phyloP scores from a whole-genome alignment of 2,797 vertebrate species.

The Eulemur albifrons region DNA sequence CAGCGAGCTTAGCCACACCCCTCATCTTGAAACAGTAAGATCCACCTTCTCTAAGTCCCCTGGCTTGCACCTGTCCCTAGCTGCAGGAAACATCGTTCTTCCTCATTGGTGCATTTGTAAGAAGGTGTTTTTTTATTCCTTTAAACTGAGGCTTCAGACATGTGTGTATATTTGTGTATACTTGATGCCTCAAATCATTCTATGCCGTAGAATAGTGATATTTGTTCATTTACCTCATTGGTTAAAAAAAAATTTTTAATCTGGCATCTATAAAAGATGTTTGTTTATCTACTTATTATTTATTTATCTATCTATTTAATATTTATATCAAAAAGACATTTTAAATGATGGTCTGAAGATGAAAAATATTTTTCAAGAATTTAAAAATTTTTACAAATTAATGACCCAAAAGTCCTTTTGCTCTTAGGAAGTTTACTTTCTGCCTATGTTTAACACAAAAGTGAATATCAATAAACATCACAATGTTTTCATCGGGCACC shows the following conservation, averaged over 20 bases:
- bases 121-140: not conserved
- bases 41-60: not conserved
- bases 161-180: not conserved
- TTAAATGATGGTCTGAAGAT: conserved; percentile 23
- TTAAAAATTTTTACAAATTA: not conserved
- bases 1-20: rapidly evolving
- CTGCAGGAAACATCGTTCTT: not conserved
- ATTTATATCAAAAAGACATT: not conserved
- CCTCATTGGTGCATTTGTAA: not conserved
- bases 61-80: not conserved
- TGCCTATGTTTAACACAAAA: not conserved
- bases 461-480: not conserved
- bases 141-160: not conserved
- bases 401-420: not conserved
- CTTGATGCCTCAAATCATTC: not conserved
- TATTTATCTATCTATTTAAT: not conserved
- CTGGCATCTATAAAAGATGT: not conserved
- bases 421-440: not conserved
- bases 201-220: not conserved
- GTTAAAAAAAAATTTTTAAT: not conserved
- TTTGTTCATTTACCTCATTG: not conserved
- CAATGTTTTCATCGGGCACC: not conserved
- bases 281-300: not conserved
- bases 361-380: not conserved
- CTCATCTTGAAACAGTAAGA: not conserved